Evolutionary conservation across 2,888 invertebrate genomes (phyloP).

Genomic region (Maniola hyperantus): DNA sequence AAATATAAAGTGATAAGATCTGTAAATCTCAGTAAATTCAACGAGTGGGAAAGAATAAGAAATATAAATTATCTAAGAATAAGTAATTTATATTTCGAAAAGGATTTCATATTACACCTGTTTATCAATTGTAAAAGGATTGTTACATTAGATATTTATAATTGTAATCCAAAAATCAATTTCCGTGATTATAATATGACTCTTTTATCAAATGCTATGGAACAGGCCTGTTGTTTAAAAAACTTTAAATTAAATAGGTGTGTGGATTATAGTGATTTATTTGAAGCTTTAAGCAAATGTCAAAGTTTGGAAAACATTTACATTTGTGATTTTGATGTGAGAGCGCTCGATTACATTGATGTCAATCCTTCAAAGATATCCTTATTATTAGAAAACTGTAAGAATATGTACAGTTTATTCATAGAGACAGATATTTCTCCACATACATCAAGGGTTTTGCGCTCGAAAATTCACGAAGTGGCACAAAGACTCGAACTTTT

Average conservation of each 20-base stretch:
- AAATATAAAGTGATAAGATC: background rate
- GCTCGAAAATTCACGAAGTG: slow-evolving; percentile 7
- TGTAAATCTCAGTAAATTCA: background rate
- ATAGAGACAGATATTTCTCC: slow-evolving; percentile 13
- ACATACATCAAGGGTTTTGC: slow-evolving; percentile 10
- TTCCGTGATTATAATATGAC: background rate
- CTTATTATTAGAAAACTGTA: slow-evolving; percentile 6
- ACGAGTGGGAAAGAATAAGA: slow-evolving; percentile 7
- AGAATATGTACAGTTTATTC: slow-evolving; percentile 17
- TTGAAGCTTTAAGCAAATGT: slow-evolving; percentile 17
- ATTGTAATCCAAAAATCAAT: slow-evolving; percentile 2
- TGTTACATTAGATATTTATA: slow-evolving; percentile 8
- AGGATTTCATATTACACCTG: slow-evolving; percentile 7
- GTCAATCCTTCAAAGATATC: slow-evolving; percentile 3
- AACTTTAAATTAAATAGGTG: slow-evolving; percentile 9
- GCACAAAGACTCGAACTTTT: slow-evolving; percentile 7
- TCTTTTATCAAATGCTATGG: background rate
- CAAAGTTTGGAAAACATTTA: slow-evolving; percentile 7
- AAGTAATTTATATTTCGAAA: slow-evolving; percentile 10
- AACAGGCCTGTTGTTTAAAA: slow-evolving; percentile 1
- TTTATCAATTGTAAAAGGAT: slow-evolving; percentile 5
- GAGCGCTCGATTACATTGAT: slow-evolving; percentile 6
- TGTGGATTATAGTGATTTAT: slow-evolving; percentile 1
- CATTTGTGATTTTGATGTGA: slow-evolving; percentile 9
- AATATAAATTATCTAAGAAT: slow-evolving; percentile 13